phyloP scores from a whole-genome alignment of 2,113 vertebrate species.

The Amazona vittata region DNA sequence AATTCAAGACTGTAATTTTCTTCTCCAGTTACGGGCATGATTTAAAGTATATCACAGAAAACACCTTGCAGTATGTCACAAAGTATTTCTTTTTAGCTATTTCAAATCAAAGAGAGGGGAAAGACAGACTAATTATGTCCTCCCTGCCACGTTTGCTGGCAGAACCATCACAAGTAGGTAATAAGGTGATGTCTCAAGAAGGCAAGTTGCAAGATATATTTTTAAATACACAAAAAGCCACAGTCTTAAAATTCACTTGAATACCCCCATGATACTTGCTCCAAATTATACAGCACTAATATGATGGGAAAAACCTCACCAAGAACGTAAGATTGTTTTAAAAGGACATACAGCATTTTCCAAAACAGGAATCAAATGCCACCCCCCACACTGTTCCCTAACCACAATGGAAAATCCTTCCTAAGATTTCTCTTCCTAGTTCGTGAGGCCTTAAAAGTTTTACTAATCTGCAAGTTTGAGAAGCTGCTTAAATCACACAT shows the following conservation, averaged over 20 bases:
- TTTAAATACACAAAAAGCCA: not conserved
- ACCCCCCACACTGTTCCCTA: not conserved
- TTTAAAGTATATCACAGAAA: not conserved
- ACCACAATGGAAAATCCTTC: not conserved
- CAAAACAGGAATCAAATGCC: not conserved
- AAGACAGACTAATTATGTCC: not conserved
- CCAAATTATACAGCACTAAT: not conserved
- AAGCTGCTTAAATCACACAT: not conserved
- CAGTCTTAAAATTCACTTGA: not conserved
- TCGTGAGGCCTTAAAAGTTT: not conserved
- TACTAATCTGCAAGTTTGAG: not conserved
- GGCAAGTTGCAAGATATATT: not conserved
- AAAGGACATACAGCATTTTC: not conserved
- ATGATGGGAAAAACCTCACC: not conserved
- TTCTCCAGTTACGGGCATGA: not conserved
- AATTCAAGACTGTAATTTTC: not conserved
- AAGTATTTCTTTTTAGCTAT: not conserved
- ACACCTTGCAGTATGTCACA: not conserved
- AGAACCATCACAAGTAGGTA: not conserved
- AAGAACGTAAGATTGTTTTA: not conserved
- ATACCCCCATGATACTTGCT: not conserved
- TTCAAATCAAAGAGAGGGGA: not conserved
- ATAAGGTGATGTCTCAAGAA: not conserved
- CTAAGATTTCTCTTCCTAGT: not conserved
- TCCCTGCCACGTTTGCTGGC: not conserved